These are phyloP conservation scores for Sciurus niger DNA, from an alignment of 2,113 vertebrate species.

Conservation along the genomic window DNA sequence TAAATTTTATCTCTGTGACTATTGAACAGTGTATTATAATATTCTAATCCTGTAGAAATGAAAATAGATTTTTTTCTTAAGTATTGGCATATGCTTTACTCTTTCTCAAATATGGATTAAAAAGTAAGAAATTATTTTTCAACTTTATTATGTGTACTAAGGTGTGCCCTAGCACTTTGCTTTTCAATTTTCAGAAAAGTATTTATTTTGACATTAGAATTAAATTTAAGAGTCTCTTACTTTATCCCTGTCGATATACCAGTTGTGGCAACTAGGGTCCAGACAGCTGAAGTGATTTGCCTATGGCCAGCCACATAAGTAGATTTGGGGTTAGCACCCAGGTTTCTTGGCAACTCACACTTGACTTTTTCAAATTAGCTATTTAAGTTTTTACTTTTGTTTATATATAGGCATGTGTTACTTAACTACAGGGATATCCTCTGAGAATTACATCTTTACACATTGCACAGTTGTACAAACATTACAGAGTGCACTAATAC, in stretches of 20 bases:
- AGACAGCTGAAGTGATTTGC: neutral
- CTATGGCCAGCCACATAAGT: neutral
- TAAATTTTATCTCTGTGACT: neutral
- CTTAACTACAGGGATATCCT: neutral
- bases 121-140: neutral
- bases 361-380: neutral
- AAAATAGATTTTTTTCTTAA: neutral
- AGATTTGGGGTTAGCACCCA: neutral
- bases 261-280: accelerated
- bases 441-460: neutral
- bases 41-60: neutral
- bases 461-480: neutral
- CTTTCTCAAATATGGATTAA: neutral
- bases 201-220: neutral
- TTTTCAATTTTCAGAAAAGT: neutral
- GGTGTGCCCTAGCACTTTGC: neutral
- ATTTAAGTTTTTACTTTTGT: neutral
- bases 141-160: neutral
- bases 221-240: neutral
- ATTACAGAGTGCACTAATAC: neutral
- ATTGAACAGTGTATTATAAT: neutral
- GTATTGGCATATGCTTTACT: neutral
- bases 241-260: neutral
- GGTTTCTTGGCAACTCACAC: neutral
- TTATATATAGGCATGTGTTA: neutral